Conservation (phyloP, 2,113 vertebrate species). For the Phaethon lepturus region DNA sequence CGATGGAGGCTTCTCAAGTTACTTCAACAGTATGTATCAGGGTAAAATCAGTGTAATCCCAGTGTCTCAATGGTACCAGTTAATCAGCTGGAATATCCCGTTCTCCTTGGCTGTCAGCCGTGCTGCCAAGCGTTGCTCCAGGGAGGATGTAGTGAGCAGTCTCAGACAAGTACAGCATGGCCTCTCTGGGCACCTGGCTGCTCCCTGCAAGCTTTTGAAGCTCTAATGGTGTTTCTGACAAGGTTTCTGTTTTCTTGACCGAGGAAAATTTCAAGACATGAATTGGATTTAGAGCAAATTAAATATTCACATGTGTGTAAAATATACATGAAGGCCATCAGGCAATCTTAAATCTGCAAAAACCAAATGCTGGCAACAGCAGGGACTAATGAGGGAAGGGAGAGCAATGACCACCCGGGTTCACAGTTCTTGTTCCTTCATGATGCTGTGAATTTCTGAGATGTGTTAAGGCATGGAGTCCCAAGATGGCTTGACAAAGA, state of each 20-base stretch:
- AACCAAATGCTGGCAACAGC: background rate
- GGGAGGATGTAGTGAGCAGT: background rate
- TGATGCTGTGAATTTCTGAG: background rate
- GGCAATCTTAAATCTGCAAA: background rate
- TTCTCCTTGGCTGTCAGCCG: background rate
- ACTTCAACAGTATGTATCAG: background rate
- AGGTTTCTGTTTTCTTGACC: background rate
- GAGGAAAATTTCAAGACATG: background rate
- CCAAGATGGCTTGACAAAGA: background rate
- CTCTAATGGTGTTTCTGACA: background rate
- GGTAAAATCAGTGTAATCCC: background rate
- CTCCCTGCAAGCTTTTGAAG: background rate
- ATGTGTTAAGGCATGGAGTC: background rate
- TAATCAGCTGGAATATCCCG: constrained; percentile 25
- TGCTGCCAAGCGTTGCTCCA: background rate
- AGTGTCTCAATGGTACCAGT: background rate
- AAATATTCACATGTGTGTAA: background rate
- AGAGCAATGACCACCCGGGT: background rate
- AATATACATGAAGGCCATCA: background rate
- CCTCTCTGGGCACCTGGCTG: background rate
- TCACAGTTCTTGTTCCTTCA: background rate
- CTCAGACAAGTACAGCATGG: background rate
- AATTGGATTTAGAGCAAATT: background rate
- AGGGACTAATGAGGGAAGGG: background rate
- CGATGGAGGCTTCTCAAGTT: constrained; percentile 25